Conservation (phyloP, 30 jellyfish, hydroid and myxozoan genomes). For the Hydractinia echinata region DNA sequence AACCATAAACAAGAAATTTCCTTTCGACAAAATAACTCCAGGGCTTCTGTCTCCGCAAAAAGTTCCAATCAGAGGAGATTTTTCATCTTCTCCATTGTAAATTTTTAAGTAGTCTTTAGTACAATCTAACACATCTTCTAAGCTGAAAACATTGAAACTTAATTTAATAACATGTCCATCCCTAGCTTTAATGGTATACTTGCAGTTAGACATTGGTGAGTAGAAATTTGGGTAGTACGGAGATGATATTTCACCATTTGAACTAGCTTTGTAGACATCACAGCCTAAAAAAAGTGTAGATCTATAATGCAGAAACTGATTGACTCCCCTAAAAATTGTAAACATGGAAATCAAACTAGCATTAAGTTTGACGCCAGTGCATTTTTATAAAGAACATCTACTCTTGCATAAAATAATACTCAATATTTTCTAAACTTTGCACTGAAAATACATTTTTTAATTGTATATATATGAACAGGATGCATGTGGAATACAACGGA, state of each 20-base stretch:
- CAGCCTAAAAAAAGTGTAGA: slow-evolving; percentile 48
- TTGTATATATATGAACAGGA: no score
- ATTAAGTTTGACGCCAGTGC: no score
- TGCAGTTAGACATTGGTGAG: slow-evolving; percentile 50
- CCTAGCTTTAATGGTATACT: slow-evolving; percentile 39
- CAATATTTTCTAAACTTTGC: no score
- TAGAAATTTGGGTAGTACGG: slow-evolving; percentile 67
- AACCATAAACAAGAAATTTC: slow-evolving; percentile 44
- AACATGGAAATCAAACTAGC: neutral
- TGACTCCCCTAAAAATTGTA: neutral
- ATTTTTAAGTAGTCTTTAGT: slow-evolving; percentile 11
- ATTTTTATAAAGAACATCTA: no score
- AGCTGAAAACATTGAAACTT: slow-evolving; percentile 44
- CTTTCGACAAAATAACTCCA: slow-evolving; percentile 60
- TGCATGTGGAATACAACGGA: no score
- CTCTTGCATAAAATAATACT: no score
- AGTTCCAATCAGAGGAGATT: slow-evolving; percentile 21
- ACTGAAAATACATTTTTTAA: no score
- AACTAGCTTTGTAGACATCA: slow-evolving; percentile 38
- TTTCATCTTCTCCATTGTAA: slow-evolving; percentile 37
- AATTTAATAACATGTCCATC: slow-evolving; percentile 50
- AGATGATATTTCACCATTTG: slow-evolving; percentile 44
- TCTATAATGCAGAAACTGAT: neutral
- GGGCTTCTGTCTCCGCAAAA: slow-evolving; percentile 65
- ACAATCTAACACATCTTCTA: slow-evolving; percentile 33